phyloP scores from a whole-genome alignment of 2,888 invertebrate species.

The Escarpia spicata region DNA sequence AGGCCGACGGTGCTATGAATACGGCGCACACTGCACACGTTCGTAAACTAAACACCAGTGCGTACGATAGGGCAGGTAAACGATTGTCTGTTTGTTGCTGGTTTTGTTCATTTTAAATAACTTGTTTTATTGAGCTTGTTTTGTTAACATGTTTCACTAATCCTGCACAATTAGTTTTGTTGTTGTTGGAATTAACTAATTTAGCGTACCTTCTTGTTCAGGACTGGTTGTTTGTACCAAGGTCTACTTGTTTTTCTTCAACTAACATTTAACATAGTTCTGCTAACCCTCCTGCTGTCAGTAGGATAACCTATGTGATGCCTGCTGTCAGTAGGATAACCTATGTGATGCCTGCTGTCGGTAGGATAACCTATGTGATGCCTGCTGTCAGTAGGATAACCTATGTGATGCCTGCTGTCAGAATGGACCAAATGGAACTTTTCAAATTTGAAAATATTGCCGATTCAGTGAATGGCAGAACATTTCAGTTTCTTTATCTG shows the following conservation, averaged over 20 bases:
- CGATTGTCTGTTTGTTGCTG: neutral
- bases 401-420: neutral
- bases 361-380: too few species aligned
- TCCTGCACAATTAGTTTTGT: neutral
- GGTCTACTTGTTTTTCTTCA: neutral
- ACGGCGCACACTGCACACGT: neutral
- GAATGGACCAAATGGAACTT: neutral
- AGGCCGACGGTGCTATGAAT: neutral
- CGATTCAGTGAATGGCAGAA: too few species aligned
- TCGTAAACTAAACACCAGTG: constrained; percentile 7
- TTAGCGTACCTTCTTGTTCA: neutral
- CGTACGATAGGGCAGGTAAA: neutral
- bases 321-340: too few species aligned
- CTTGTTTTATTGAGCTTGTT: neutral
- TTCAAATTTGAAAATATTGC: too few species aligned
- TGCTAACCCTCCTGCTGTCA: neutral
- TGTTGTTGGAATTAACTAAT: neutral
- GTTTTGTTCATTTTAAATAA: neutral
- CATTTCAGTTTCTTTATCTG: too few species aligned
- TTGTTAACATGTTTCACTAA: neutral
- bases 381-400: too few species aligned
- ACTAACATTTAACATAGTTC: neutral
- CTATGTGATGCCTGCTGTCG: too few species aligned
- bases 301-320: neutral
- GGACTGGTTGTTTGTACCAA: neutral